Conservation (phyloP, 2,888 invertebrate species). For the Listrodromus nycthemerus region DNA sequence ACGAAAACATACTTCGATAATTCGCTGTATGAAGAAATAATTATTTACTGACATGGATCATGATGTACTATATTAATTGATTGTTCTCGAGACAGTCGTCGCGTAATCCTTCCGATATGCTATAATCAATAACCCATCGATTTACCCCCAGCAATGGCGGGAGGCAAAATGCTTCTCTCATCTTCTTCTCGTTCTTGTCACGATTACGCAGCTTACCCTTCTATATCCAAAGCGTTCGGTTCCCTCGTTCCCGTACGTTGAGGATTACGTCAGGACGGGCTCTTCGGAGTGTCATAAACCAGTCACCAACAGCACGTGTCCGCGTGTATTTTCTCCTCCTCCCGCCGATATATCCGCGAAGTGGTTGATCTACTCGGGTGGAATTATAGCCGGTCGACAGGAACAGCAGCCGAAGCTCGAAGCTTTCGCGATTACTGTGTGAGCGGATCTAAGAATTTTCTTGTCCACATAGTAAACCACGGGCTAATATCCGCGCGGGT, state of each 20-base stretch:
- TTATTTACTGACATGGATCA: not conserved
- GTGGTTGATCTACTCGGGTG: slow-evolving; percentile 50
- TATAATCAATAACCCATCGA: slow-evolving; percentile 11
- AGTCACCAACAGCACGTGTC: slow-evolving; percentile 66
- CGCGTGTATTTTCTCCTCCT: not conserved
- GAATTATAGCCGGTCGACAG: slow-evolving; percentile 37
- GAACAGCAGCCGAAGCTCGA: slow-evolving; percentile 12
- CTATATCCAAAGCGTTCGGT: not conserved
- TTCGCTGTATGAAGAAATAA: not conserved
- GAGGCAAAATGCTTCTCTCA: not conserved
- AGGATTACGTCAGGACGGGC: slow-evolving; percentile 61
- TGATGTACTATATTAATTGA: not conserved
- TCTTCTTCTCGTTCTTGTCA: slow-evolving; percentile 9
- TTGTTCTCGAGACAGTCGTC: not conserved
- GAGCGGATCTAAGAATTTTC: not conserved
- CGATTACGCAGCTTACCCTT: slow-evolving; percentile 31
- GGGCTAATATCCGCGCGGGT: not conserved
- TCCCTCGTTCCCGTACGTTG: slow-evolving; percentile 13
- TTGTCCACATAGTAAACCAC: not conserved
- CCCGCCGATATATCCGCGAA: slow-evolving; percentile 34
- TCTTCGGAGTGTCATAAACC: slow-evolving; percentile 63
- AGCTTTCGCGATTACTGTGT: not conserved
- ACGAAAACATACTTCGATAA: not conserved
- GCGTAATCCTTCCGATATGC: not conserved
- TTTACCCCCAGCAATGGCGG: not conserved